phyloP scores from a whole-genome alignment of 2,797 vertebrate genomes.

The Cryptoprocta ferox region DNA sequence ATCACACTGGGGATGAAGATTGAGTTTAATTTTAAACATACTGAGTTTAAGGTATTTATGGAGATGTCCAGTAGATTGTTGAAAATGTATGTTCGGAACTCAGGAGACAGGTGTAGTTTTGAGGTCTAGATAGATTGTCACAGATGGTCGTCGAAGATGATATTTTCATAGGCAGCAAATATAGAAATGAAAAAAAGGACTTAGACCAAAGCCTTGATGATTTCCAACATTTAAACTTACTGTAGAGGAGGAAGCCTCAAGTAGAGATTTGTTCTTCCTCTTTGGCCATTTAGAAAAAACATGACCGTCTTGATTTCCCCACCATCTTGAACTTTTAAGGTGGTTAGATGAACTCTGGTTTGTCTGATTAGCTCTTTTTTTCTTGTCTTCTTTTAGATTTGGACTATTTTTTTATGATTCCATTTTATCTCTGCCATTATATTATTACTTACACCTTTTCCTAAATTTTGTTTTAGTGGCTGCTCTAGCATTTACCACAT shows the following conservation, averaged over 20 bases:
- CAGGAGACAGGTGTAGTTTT: conserved; percentile 1
- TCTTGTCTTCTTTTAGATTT: background rate
- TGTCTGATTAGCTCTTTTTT: background rate
- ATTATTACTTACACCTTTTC: background rate
- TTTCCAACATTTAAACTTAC: conserved; percentile 13
- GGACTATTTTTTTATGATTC: background rate
- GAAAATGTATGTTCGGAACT: background rate
- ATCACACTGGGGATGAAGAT: background rate
- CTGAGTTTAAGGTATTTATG: conserved; percentile 5
- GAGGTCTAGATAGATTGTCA: background rate
- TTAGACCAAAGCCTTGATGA: background rate
- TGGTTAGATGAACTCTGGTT: background rate
- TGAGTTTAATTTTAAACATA: conserved; percentile 20
- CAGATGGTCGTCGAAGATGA: background rate
- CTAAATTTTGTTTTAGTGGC: background rate
- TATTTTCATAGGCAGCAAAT: background rate
- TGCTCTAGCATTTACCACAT: background rate
- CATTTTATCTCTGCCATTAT: background rate
- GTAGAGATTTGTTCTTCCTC: background rate
- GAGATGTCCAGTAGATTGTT: background rate
- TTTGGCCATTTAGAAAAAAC: background rate
- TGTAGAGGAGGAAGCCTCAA: background rate
- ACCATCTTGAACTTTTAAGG: conserved; percentile 10
- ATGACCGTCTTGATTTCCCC: background rate
- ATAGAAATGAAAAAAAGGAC: conserved; percentile 6